A percentile compares a stretch with the other conserved stretches of the same genome.
These are phyloP conservation scores for Charadrius vociferus DNA, from an alignment of 2,113 vertebrate species.

Conservation along the genomic window DNA sequence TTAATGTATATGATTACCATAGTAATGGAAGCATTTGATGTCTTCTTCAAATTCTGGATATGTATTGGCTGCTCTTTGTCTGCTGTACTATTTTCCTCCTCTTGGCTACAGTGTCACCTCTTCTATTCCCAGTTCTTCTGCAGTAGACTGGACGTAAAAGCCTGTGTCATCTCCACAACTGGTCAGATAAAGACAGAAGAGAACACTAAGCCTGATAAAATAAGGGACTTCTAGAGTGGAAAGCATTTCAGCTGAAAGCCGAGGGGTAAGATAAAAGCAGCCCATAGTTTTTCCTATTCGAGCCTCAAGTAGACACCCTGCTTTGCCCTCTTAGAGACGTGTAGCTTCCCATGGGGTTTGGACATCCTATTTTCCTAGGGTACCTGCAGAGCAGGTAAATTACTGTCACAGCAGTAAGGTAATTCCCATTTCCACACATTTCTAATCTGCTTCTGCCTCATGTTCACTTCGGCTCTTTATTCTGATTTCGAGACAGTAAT, in stretches of 20 bases:
- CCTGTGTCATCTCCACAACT: neutral
- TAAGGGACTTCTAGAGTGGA: neutral
- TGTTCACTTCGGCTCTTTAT: neutral
- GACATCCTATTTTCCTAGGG: neutral
- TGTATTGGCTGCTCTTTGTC: neutral
- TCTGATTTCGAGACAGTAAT: neutral
- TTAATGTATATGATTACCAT: neutral
- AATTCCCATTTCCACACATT: neutral
- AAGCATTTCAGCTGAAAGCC: neutral
- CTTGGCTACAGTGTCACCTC: neutral
- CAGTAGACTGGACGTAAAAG: neutral
- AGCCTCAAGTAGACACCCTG: neutral
- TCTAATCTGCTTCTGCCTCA: neutral
- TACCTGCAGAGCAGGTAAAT: neutral
- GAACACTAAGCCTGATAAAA: neutral
- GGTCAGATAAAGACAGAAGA: neutral
- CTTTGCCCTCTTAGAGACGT: neutral
- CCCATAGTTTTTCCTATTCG: neutral
- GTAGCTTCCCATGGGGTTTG: neutral
- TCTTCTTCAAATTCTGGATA: neutral
- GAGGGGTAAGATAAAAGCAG: neutral
- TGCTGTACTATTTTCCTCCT: neutral
- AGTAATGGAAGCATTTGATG: neutral
- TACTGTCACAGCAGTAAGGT: neutral
- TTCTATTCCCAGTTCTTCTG: neutral